These are phyloP conservation scores for Cydia strobilella DNA, from an alignment of 1,140 invertebrate species.

Conservation along the genomic window DNA sequence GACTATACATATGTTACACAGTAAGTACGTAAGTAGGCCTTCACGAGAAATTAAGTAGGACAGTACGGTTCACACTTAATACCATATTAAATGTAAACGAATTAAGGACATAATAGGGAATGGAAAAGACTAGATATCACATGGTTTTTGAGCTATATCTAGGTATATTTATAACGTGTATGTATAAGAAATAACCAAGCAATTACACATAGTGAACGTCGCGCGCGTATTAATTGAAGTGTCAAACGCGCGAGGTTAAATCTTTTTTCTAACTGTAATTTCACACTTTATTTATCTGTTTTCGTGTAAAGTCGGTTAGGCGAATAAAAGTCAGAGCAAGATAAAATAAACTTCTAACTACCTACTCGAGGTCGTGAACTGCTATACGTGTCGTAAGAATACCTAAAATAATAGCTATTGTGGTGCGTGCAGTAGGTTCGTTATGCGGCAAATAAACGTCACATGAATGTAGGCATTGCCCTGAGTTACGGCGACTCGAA, in stretches of 20 bases:
- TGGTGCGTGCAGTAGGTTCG: constrained; percentile 11
- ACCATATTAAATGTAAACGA: constrained; percentile 21
- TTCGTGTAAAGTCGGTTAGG: constrained; percentile 5
- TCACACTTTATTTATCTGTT: not conserved
- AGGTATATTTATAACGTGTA: constrained; percentile 50
- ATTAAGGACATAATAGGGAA: constrained; percentile 31
- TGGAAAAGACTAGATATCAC: constrained; percentile 78
- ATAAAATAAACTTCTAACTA: not conserved
- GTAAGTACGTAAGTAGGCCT: constrained; percentile 23
- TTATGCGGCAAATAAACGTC: constrained; percentile 1
- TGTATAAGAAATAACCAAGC: constrained; percentile 21
- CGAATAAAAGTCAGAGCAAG: constrained; percentile 9
- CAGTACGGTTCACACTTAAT: not conserved
- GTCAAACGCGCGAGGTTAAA: not conserved
- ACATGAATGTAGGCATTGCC: constrained; percentile 2
- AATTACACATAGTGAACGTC: not conserved
- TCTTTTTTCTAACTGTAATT: not conserved
- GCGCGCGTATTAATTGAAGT: not conserved
- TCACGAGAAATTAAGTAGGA: constrained; percentile 16
- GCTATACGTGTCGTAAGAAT: not conserved
- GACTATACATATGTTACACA: constrained; percentile 22
- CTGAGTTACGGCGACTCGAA: not conserved
- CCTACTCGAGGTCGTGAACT: not conserved
- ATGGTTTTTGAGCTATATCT: constrained; percentile 77
- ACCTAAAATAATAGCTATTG: not conserved